Evolutionary conservation across 1,140 invertebrate species (phyloP).

Genomic region (Eupristina koningsbergeri): DNA sequence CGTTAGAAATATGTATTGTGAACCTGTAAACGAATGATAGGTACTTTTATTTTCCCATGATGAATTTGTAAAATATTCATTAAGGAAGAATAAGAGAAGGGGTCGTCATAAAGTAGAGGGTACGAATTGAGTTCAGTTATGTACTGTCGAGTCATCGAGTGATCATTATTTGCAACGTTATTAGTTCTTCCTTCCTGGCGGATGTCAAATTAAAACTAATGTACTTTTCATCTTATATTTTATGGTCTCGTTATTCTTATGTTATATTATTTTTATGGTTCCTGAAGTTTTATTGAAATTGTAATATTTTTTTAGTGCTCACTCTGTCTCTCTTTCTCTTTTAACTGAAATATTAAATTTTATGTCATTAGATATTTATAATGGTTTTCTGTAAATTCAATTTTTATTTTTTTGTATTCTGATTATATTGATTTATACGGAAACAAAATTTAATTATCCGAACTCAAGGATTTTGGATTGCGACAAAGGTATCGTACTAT

Average conservation of each 20-base stretch:
- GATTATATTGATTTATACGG: too few relatives aligned
- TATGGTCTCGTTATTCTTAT: not conserved
- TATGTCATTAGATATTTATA: not conserved
- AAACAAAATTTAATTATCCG: not conserved
- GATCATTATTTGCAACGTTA: conserved; percentile 59
- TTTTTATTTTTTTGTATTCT: too few relatives aligned
- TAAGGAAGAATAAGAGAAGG: conserved; percentile 10
- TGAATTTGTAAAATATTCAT: conserved; percentile 59
- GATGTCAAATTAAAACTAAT: conserved; percentile 24
- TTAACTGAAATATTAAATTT: not conserved
- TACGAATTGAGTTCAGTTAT: conserved; percentile 17
- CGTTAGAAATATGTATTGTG: conserved; percentile 5
- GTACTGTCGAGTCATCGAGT: conserved; percentile 55
- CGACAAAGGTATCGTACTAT: not conserved
- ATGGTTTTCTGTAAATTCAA: not conserved
- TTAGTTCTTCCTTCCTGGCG: conserved; percentile 13
- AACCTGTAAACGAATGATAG: not conserved
- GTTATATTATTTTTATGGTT: not conserved
- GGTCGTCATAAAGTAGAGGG: conserved; percentile 48
- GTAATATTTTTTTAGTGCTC: too few relatives aligned
- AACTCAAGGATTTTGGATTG: not conserved
- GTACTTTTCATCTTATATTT: conserved; percentile 9
- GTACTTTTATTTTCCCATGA: conserved; percentile 49
- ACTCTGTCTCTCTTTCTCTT: too few relatives aligned
- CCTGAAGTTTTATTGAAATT: not conserved